Base-by-base conservation (phyloP, 2,113 vertebrate genomes). In the Corythaeola cristata region DNA sequence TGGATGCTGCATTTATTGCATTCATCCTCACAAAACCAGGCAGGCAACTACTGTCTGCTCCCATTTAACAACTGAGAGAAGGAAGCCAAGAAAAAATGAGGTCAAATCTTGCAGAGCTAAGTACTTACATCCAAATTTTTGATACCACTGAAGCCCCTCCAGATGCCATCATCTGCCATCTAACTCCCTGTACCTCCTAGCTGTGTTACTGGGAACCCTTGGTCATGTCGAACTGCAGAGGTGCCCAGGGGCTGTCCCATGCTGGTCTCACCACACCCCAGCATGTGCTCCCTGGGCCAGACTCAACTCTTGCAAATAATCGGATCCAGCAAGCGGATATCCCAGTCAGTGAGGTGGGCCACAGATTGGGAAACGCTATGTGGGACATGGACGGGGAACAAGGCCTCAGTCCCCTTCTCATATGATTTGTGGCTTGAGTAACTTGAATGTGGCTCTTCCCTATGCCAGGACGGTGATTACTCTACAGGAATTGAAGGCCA, bases 201-300 rank as follows among this genome's bases (percentile, higher is more conserved):
- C 13, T 52, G 32, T 58, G 30, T 77, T 15, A 60, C 23, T 55
- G 56, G 58, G 73, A 87, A 44, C 39, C 27, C 8, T 66, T 0
- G 1, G 12, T 32, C 27, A 15, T 23, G 26, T 22, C 2, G 1
- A 64, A 39, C 3, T 18, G 49, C 49, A 69, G 68, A 62, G 8
- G 3, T 74, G 30, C 8, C 23, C 30, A 44, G 19, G 27, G 59
- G 7, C 11, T 68, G 23, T 86, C 2, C 2, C 9, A 22, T 75
- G 12, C 14, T 4, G 3, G 7, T 45, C 63, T 52, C 2, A 0
- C 1, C 1, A 1, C 37, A 67, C 23, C 5, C 53, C 6, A 3
- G 39, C 7, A 49, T 2, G 1, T 78, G 28, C 22, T 32, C 37
- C 22, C 66, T n/a, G 12, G 59, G 56, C 32, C 78, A 79, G 56